These are phyloP conservation scores for Elgaria multicarinata DNA, from an alignment of 2,113 vertebrate species.

Conservation along the genomic window DNA sequence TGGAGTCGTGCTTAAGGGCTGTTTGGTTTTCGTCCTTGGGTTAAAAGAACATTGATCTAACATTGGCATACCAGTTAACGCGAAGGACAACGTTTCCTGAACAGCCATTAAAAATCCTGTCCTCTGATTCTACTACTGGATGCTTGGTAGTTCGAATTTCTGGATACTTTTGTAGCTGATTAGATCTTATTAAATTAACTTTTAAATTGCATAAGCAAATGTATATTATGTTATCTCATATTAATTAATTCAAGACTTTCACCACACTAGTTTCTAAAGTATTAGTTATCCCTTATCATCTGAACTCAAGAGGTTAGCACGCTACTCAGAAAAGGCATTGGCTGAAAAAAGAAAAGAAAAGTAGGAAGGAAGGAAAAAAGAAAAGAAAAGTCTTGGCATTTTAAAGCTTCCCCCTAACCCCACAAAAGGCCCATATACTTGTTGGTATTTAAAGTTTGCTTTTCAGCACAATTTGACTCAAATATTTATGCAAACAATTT, in stretches of 20 bases:
- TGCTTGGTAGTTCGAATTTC: slow-evolving; percentile 34
- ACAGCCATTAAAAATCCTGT: not conserved
- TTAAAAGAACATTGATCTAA: too few relatives aligned
- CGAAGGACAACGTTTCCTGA: not conserved
- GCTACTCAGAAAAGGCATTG: not conserved
- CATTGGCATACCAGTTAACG: not conserved
- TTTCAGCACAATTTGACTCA: not conserved
- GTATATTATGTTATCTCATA: not conserved
- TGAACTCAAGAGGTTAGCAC: not conserved
- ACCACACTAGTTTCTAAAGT: slow-evolving; percentile 5
- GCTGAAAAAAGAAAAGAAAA: too few relatives aligned
- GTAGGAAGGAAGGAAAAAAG: not conserved
- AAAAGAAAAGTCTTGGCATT: not conserved
- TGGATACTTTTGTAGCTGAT: slow-evolving; percentile 32
- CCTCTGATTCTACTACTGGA: not conserved
- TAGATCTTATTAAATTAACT: slow-evolving; percentile 35
- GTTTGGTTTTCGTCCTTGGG: too few relatives aligned
- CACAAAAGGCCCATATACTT: not conserved
- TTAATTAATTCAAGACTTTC: slow-evolving; percentile 40
- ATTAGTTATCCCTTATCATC: slow-evolving; percentile 33
- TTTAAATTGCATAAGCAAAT: slow-evolving; percentile 7
- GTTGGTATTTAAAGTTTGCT: not conserved
- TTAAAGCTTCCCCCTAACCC: too few relatives aligned
- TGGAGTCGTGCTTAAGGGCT: too few relatives aligned
- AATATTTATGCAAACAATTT: not conserved